phyloP scores from a whole-genome alignment of 2,797 vertebrate species.

The Leucoraja ocellata region DNA sequence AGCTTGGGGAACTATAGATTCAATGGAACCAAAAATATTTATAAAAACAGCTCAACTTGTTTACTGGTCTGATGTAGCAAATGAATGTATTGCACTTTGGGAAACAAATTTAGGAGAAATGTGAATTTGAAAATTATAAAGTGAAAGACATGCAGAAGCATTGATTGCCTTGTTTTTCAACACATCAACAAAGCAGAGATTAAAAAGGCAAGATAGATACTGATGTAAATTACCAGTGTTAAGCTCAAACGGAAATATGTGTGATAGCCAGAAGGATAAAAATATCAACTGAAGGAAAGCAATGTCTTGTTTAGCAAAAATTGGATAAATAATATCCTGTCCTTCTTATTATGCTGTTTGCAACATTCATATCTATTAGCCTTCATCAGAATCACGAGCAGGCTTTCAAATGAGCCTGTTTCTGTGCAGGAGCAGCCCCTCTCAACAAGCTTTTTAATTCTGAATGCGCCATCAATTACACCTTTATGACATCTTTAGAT shows the following conservation, averaged over 20 bases:
- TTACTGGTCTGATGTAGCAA: background rate
- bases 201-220: background rate
- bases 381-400: conserved; percentile 41
- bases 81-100: background rate
- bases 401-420: conserved; percentile 32
- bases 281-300: too few relatives aligned
- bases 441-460: conserved; percentile 50
- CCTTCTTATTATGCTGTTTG: background rate
- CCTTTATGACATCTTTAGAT: conserved; percentile 56
- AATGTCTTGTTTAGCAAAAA: background rate
- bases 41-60: background rate
- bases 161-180: background rate
- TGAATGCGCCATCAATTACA: conserved; percentile 47
- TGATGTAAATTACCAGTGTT: background rate
- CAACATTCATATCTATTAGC: conserved; percentile 42
- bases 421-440: conserved; percentile 44
- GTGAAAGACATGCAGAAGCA: background rate
- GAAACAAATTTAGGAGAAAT: background rate
- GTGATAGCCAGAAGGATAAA: background rate
- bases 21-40: background rate
- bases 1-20: background rate
- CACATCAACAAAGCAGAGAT: background rate
- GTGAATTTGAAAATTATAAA: background rate
- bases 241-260: background rate
- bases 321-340: background rate